Conservation (phyloP, 2,888 invertebrate genomes). For the Ernsta delagoae region DNA sequence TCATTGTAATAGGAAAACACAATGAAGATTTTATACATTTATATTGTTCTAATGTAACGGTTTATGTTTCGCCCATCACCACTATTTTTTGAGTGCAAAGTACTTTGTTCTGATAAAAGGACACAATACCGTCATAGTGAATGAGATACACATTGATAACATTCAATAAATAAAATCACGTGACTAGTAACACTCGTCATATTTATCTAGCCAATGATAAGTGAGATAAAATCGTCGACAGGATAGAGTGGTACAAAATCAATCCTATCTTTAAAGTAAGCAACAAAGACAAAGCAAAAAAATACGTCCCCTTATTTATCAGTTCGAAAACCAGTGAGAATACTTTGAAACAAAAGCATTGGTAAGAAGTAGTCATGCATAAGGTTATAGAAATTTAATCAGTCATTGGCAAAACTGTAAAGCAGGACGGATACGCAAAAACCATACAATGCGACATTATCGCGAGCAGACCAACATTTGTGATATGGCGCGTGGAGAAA, state of each 20-base stretch:
- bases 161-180: slow-evolving; percentile 7
- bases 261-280: neutral
- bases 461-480: slow-evolving; percentile 21
- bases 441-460: slow-evolving; percentile 22
- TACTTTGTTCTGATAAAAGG: neutral
- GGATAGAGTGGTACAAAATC: neutral
- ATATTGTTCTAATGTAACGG: too few relatives aligned
- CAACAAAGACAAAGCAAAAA: neutral
- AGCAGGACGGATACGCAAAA: slow-evolving; percentile 23
- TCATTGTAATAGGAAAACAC: too few relatives aligned
- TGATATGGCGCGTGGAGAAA: slow-evolving; percentile 22
- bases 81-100: neutral
- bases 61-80: neutral
- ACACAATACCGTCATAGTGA: neutral
- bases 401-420: slow-evolving; percentile 23
- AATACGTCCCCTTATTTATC: slow-evolving; percentile 2
- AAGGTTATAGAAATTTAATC: slow-evolving; percentile 5
- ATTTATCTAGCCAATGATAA: neutral
- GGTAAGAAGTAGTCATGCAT: neutral
- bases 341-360: slow-evolving; percentile 6
- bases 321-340: neutral
- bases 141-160: slow-evolving; percentile 1
- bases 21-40: too few relatives aligned
- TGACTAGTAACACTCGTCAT: neutral
- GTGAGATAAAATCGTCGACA: neutral